Percentiles rank a stretch among this genome's conserved stretches.
phyloP scores from a whole-genome alignment of 2,797 vertebrate species.

The Borostomias antarcticus region DNA sequence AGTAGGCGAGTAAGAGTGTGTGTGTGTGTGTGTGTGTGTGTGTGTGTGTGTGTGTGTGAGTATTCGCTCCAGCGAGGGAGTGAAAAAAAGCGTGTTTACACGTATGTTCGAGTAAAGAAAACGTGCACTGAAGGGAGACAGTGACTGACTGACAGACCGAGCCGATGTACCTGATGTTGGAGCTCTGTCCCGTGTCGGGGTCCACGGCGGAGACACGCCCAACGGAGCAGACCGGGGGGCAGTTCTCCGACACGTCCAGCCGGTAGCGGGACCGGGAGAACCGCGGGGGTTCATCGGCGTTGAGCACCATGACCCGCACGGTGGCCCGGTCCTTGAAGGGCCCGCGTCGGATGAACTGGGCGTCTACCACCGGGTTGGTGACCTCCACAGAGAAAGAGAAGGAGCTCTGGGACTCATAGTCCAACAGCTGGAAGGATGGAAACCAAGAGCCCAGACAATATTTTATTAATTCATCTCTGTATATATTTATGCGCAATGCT shows the following conservation, averaged over 20 bases:
- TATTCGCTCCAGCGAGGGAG: background rate
- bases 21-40: background rate
- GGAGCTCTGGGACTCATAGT: constrained; percentile 83
- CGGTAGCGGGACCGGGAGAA: constrained; percentile 83
- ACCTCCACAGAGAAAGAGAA: constrained; percentile 88
- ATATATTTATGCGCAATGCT: no score
- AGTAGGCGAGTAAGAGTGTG: background rate
- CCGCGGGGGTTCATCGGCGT: constrained; percentile 85
- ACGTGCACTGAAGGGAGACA: no score
- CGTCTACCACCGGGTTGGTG: constrained; percentile 82
- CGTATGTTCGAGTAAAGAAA: no score
- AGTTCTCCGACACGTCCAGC: constrained; percentile 85
- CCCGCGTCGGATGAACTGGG: constrained; percentile 82
- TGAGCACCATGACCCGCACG: constrained; percentile 83
- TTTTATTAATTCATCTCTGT: background rate
- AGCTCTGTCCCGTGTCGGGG: constrained; percentile 82
- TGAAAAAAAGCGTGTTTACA: no score
- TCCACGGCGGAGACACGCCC: constrained; percentile 81
- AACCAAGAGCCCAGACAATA: no score
- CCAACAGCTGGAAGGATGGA: constrained; percentile 70
- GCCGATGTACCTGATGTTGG: constrained; percentile 78
- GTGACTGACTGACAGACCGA: background rate
- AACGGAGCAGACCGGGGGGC: constrained; percentile 78
- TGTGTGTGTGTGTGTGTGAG: background rate
- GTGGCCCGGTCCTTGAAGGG: constrained; percentile 89